Conservation (phyloP, 2,113 vertebrate genomes). For the Picathartes gymnocephalus region DNA sequence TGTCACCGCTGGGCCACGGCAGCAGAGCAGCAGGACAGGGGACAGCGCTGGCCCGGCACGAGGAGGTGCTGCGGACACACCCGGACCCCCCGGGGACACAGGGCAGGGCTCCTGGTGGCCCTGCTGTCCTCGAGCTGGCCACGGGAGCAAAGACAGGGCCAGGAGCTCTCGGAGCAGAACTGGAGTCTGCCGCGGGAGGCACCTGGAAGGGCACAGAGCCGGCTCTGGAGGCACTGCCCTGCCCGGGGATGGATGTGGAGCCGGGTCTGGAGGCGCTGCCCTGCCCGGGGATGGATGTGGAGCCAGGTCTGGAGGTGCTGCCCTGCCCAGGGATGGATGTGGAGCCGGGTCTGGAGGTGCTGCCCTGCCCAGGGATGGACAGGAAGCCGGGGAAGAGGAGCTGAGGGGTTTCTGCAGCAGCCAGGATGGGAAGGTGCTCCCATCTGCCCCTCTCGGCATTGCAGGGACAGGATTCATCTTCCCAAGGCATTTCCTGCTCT, state of each 20-base stretch:
- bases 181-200: neutral
- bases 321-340: too few relatives aligned
- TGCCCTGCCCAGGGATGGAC: neutral
- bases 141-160: neutral
- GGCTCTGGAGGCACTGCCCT: neutral
- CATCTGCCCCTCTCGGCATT: neutral
- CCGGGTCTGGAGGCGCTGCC: neutral
- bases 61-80: neutral
- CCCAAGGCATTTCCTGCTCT: neutral
- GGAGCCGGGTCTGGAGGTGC: too few relatives aligned
- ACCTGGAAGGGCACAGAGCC: neutral
- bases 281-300: too few relatives aligned
- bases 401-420: neutral
- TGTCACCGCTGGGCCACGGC: neutral
- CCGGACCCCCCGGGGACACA: fast-evolving
- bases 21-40: neutral
- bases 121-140: neutral
- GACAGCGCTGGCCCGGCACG: neutral
- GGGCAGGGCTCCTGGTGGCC: neutral
- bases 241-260: neutral
- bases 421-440: neutral
- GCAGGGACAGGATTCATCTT: neutral
- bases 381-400: neutral
- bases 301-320: too few relatives aligned
- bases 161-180: neutral